These are phyloP conservation scores for Otis tarda DNA, from an alignment of 2,113 vertebrate genomes.

Conservation along the genomic window DNA sequence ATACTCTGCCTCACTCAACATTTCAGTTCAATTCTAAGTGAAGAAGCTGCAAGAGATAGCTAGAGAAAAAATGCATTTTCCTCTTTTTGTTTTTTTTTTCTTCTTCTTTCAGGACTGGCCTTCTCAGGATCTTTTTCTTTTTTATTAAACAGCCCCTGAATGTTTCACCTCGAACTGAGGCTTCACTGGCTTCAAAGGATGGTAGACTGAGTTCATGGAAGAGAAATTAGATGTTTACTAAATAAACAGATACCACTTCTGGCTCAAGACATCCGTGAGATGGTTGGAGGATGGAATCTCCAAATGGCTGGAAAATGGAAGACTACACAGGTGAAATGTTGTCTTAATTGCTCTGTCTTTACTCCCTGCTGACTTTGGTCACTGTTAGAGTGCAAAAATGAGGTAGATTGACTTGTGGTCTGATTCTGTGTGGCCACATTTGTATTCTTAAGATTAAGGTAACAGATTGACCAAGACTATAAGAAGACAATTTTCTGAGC, in stretches of 20 bases:
- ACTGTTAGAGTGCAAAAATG: neutral
- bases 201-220: neutral
- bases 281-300: accelerated
- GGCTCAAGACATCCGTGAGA: neutral
- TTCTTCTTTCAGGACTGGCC: neutral
- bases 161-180: neutral
- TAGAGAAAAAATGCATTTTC: neutral
- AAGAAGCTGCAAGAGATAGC: neutral
- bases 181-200: neutral
- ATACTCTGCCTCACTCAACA: neutral
- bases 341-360: neutral
- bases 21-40: neutral
- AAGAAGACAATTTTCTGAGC: neutral
- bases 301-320: accelerated
- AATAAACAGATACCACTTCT: neutral
- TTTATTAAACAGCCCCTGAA: neutral
- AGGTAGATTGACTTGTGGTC: neutral
- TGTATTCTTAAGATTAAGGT: neutral
- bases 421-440: neutral
- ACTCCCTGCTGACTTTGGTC: neutral
- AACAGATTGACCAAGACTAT: neutral
- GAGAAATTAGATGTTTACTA: neutral
- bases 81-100: accelerated
- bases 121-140: neutral
- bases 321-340: neutral